Percentiles rank a stretch among this genome's conserved stretches.
Evolutionary conservation across 2,113 vertebrate species (phyloP).

Genomic region (Planiliza haematocheilus): DNA sequence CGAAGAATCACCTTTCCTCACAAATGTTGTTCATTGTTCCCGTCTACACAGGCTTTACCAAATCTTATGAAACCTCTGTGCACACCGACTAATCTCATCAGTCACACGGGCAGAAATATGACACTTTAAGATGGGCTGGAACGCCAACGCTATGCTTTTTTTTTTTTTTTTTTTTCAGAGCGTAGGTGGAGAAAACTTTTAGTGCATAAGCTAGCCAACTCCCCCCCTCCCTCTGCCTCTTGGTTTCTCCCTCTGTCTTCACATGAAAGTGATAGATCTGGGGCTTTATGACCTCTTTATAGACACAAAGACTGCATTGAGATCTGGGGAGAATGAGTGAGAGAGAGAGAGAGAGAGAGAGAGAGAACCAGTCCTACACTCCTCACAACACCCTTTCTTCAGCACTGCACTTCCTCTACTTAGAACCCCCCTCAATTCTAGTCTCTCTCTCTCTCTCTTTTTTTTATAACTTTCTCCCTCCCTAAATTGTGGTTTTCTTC

Average conservation of each 20-base stretch:
- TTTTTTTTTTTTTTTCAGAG: slow-evolving; percentile 34
- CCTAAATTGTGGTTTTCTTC: slow-evolving; percentile 28
- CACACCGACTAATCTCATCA: slow-evolving; percentile 71
- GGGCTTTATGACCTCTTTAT: slow-evolving; percentile 79
- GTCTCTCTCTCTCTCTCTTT: not conserved
- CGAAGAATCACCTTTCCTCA: slow-evolving; percentile 41
- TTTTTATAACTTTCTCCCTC: slow-evolving; percentile 8
- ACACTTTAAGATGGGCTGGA: slow-evolving; percentile 66
- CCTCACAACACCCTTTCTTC: slow-evolving; percentile 64
- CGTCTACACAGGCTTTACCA: slow-evolving; percentile 40
- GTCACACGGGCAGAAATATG: slow-evolving; percentile 75
- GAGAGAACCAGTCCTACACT: slow-evolving; percentile 56
- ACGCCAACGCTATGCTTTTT: slow-evolving; percentile 27
- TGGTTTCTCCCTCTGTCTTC: slow-evolving; percentile 54
- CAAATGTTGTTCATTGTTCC: slow-evolving; percentile 65
- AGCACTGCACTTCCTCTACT: slow-evolving; percentile 45
- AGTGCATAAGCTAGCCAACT: slow-evolving; percentile 38
- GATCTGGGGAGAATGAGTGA: slow-evolving; percentile 58
- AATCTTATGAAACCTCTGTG: slow-evolving; percentile 52
- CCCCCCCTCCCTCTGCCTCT: slow-evolving; percentile 35
- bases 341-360: not conserved
- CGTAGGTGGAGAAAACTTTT: slow-evolving; percentile 68
- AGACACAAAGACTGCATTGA: slow-evolving; percentile 77
- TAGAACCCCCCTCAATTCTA: not conserved
- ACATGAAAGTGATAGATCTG: slow-evolving; percentile 80